A percentile compares a stretch with the other conserved stretches of the same genome.
Conservation (phyloP, 2,797 vertebrate species). For the Melanotaenia trifasciata region DNA sequence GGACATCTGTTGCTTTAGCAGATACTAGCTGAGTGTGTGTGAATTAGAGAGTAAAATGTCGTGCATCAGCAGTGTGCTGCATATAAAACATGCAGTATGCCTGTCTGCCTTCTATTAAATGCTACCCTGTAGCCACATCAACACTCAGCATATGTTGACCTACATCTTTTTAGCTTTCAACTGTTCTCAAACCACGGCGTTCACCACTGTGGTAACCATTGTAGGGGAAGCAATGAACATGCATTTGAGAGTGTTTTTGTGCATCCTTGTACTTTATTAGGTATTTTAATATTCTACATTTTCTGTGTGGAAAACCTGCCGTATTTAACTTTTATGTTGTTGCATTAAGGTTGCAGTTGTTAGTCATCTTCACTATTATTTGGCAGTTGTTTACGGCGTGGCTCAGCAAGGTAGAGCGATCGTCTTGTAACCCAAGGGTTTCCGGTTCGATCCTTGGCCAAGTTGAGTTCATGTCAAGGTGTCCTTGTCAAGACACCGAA, state of each 20-base stretch:
- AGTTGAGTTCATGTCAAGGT: no score
- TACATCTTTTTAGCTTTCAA: slow-evolving; percentile 53
- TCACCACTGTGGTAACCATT: slow-evolving; percentile 21
- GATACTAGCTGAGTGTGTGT: background rate
- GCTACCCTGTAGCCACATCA: slow-evolving; percentile 62
- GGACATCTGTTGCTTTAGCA: slow-evolving; percentile 42
- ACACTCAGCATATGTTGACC: slow-evolving; percentile 38
- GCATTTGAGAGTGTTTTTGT: slow-evolving; percentile 14
- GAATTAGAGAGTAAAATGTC: slow-evolving; percentile 40
- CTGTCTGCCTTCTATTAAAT: slow-evolving; percentile 64
- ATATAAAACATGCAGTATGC: slow-evolving; percentile 46
- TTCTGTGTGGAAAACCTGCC: background rate
- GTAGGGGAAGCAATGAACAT: slow-evolving; percentile 18
- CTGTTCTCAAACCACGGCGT: slow-evolving; percentile 46
- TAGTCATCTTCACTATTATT: background rate
- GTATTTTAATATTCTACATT: background rate
- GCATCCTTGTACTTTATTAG: background rate
- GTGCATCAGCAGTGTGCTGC: slow-evolving; percentile 27
- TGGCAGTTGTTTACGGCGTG: background rate
- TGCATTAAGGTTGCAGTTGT: background rate
- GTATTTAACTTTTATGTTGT: background rate
- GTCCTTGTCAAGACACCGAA: no score
- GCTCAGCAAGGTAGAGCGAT: no score
- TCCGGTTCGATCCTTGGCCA: no score
- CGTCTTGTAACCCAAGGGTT: no score